Conservation (phyloP, 2,797 vertebrate species). For the Myotis daubentonii region DNA sequence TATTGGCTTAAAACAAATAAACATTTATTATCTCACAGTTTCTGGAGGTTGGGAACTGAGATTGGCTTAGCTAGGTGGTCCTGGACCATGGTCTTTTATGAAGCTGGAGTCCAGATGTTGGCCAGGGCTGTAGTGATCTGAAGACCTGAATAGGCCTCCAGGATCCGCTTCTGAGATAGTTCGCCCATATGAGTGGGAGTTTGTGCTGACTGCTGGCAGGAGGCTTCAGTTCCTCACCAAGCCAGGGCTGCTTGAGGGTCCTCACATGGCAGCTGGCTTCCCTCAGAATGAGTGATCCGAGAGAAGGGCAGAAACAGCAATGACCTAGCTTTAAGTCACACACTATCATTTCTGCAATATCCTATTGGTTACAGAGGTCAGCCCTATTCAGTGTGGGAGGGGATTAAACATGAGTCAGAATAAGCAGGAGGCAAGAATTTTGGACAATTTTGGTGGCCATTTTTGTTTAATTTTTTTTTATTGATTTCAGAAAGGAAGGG, state of each 20-base stretch:
- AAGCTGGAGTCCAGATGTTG: not conserved
- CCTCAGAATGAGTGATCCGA: not conserved
- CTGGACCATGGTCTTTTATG: not conserved
- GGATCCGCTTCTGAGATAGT: not conserved
- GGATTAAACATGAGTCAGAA: not conserved
- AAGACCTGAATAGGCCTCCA: not conserved
- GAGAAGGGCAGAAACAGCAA: not conserved
- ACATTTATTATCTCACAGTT: not conserved
- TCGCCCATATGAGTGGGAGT: not conserved
- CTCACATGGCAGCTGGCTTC: not conserved
- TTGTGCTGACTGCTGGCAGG: not conserved
- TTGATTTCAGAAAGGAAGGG: too few relatives aligned
- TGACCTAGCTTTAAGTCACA: conserved; percentile 27
- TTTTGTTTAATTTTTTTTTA: not conserved
- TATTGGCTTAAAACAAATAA: conserved; percentile 24
- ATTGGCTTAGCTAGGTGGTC: not conserved
- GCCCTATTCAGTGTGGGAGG: not conserved
- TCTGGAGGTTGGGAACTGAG: conserved; percentile 8
- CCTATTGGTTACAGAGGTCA: not conserved
- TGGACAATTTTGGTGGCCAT: not conserved
- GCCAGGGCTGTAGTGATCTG: not conserved
- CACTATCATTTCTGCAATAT: not conserved
- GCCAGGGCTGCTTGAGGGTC: not conserved
- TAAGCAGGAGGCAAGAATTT: not conserved
- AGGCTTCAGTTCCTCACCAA: not conserved